Conservation (phyloP, 2,888 invertebrate genomes). For the Scaptomyza reducta region DNA sequence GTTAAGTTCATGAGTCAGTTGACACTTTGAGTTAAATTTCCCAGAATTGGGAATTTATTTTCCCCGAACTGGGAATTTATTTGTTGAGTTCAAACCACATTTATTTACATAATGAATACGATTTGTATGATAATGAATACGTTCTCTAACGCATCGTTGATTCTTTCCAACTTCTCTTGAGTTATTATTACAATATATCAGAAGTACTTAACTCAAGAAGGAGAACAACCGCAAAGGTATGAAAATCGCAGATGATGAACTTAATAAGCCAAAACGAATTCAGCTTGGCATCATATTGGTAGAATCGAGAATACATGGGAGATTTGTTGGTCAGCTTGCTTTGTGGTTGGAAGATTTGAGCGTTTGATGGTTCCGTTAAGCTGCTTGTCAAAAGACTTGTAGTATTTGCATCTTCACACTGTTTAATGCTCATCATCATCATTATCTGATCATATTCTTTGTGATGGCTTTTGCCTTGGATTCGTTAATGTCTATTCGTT, state of each 20-base stretch:
- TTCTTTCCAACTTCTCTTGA: too few relatives aligned
- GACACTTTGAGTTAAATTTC: too few relatives aligned
- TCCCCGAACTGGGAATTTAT: too few relatives aligned
- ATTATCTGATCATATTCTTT: background rate
- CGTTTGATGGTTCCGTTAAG: constrained; percentile 51
- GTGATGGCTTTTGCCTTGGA: constrained; percentile 51
- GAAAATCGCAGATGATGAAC: constrained; percentile 58
- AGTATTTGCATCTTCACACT: constrained; percentile 1
- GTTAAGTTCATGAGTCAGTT: too few relatives aligned
- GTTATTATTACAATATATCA: background rate
- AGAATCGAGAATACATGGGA: background rate
- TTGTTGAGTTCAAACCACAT: too few relatives aligned
- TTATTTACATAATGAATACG: background rate
- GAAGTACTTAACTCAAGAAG: background rate
- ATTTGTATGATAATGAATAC: background rate
- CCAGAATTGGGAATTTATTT: too few relatives aligned
- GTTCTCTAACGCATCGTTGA: background rate
- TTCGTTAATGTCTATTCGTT: background rate
- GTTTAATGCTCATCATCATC: constrained; percentile 9
- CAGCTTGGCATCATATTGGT: constrained; percentile 60
- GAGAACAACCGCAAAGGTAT: constrained; percentile 14
- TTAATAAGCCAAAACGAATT: constrained; percentile 68
- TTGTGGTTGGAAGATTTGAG: background rate
- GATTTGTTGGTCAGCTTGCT: constrained; percentile 18
- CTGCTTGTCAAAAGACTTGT: constrained; percentile 35